Evolutionary conservation across 2,888 invertebrate species (phyloP).

Genomic region (Brachyopa scutellaris): DNA sequence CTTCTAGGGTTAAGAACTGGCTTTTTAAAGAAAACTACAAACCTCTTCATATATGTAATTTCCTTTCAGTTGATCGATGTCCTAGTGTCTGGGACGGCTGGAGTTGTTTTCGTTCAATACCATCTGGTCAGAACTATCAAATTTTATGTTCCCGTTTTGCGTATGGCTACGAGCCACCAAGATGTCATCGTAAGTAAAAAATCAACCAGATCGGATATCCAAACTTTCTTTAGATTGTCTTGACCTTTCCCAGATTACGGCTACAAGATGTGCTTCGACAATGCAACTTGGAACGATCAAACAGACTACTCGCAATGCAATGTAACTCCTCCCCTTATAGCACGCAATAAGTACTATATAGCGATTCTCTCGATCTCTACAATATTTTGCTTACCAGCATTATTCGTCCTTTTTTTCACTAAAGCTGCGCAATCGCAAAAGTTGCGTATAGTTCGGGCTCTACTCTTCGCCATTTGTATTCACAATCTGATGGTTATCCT

Average conservation of each 20-base stretch:
- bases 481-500: conserved; percentile 84
- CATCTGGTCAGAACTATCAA: conserved; percentile 80
- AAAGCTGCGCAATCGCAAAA: conserved; percentile 83
- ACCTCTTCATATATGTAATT: too few species aligned
- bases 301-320: conserved; percentile 85
- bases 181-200: conserved; percentile 83
- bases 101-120: conserved; percentile 84
- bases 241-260: conserved; percentile 83
- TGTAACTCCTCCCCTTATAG: conserved; percentile 83
- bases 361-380: conserved; percentile 83
- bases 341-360: conserved; percentile 84
- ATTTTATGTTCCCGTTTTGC: conserved; percentile 85
- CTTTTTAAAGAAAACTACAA: too few species aligned
- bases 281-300: conserved; percentile 84
- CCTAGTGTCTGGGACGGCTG: conserved; percentile 86
- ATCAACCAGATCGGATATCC: not conserved
- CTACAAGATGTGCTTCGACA: conserved; percentile 83
- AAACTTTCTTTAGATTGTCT: conserved; percentile 5
- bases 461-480: conserved; percentile 84
- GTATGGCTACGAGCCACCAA: conserved; percentile 83
- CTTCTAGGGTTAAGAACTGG: too few species aligned
- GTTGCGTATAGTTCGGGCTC: conserved; percentile 84
- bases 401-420: conserved; percentile 84
- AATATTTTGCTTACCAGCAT: conserved; percentile 83
- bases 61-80: conserved; percentile 80